Evolutionary conservation across 30 jellyfish, hydroid and myxozoan species (phyloP), one percentile per base, ranked within the genome.

Genomic region (Aurelia sp.): DNA sequence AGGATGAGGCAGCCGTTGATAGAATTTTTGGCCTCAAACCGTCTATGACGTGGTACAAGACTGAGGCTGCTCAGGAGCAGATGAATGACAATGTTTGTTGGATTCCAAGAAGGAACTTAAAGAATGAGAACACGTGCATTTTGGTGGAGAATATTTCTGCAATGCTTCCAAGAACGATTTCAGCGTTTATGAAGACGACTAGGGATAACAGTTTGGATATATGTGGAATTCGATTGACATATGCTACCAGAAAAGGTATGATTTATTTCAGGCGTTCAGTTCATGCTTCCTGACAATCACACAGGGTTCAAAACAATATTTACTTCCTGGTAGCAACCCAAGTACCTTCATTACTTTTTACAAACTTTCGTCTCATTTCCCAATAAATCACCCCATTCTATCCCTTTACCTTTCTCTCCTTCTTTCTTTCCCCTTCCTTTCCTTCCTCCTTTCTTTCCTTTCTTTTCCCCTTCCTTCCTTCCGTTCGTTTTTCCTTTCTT

Each of bases 1-100:
- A 90, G 24, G 97, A 89, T 58, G 87, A 59, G 40, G 57, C 86
- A 3, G 93, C 97, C n/a, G 82, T 79, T 31, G 87, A 72, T 15
- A 63, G 97, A 63, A 75, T 89, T 33, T 89, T 89, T 74, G 47
- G 62, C 48, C 77, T 89, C 51, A 63, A 74, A 30, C 93, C 97
- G 19, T 18, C 92, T n/a, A 17, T 88, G 55, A 27, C 80, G 55
- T 79, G 91, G 91, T 55, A 62, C 21, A 63, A 60, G 48, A 51
- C 19, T 16, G 72, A 79, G 16, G 75, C 55, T 5, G 19, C 38
- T 13, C 83, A 72, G 3, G 81, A 44, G 30, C 86, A 55, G 20
- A 30, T 79, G 81, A 15, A 33, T 16, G 66, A 50, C 52, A 52
- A 41, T 33, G 82, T 71, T 5, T 63, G 76, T 17, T 71, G 88